These are phyloP conservation scores for Oceanodroma leucorhoa DNA, from an alignment of 2,797 vertebrate species.

Conservation along the genomic window DNA sequence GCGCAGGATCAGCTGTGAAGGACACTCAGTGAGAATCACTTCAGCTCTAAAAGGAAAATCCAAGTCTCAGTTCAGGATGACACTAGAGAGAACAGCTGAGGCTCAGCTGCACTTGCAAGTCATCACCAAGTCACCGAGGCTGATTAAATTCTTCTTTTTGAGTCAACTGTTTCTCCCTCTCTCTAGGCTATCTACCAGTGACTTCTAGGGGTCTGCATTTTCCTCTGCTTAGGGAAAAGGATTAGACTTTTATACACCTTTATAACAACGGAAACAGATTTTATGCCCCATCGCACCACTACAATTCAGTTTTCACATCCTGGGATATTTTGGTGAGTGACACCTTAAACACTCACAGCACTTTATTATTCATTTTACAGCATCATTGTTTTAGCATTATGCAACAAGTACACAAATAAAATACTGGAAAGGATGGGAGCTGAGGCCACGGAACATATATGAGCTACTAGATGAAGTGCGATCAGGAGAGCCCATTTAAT, in stretches of 20 bases:
- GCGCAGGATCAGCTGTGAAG: background rate
- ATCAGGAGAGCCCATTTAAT: background rate
- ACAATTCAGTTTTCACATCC: background rate
- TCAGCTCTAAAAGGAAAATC: background rate
- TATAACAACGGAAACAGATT: background rate
- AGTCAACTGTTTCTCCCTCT: background rate
- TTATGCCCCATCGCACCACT: background rate
- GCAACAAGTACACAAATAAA: background rate
- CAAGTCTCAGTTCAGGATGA: background rate
- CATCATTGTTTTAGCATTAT: background rate
- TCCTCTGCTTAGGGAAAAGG: background rate
- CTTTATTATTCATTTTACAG: background rate
- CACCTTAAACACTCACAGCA: background rate
- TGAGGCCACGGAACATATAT: background rate
- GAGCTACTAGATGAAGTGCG: background rate
- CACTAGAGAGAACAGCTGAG: constrained; percentile 4
- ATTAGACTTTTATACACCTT: background rate
- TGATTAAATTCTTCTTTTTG: background rate
- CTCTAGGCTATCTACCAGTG: background rate
- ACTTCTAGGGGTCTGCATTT: background rate
- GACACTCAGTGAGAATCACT: background rate
- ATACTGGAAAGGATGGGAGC: background rate
- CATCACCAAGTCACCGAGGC: background rate
- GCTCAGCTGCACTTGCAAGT: background rate
- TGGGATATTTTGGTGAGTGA: background rate